A percentile compares a stretch with the other conserved stretches of the same genome.
Evolutionary conservation across 1,140 invertebrate genomes (phyloP).

Genomic region (Daktulosphaira vitifoliae): DNA sequence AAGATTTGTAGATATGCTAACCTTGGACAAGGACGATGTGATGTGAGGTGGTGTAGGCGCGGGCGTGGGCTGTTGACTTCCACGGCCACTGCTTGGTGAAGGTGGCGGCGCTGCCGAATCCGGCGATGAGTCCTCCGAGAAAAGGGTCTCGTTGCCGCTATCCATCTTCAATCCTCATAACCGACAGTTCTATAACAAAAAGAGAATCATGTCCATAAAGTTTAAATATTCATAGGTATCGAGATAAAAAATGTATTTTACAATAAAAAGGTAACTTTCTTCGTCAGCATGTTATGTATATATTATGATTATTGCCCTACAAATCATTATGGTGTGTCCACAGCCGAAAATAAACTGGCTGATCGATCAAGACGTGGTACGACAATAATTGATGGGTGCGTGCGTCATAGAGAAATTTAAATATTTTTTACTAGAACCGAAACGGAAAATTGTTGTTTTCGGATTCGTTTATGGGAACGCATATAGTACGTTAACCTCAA

Average conservation of each 20-base stretch:
- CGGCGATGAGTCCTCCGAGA: conserved; percentile 45
- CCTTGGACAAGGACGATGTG: conserved; percentile 37
- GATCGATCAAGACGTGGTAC: neutral
- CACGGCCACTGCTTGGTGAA: conserved; percentile 34
- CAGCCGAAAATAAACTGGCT: neutral
- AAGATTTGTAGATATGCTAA: conserved; percentile 3
- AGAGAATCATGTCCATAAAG: too few relatives aligned
- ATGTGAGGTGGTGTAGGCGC: conserved; percentile 36
- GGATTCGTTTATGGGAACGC: neutral
- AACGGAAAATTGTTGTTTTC: conserved; percentile 1
- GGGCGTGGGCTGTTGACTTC: conserved; percentile 28
- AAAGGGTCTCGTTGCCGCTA: conserved; percentile 48
- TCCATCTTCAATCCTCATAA: conserved; percentile 40
- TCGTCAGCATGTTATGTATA: neutral
- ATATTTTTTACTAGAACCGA: conserved; percentile 13
- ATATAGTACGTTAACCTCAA: too few relatives aligned
- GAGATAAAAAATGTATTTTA: too few relatives aligned
- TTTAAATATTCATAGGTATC: too few relatives aligned
- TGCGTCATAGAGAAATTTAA: conserved; percentile 2
- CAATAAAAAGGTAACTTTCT: too few relatives aligned
- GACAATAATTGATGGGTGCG: conserved; percentile 19
- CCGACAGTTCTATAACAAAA: conserved; percentile 13
- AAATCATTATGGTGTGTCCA: neutral
- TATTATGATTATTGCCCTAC: neutral
- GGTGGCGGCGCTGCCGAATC: conserved; percentile 42